phyloP scores from a whole-genome alignment of 2,888 invertebrate genomes.

The Agrochola macilenta region DNA sequence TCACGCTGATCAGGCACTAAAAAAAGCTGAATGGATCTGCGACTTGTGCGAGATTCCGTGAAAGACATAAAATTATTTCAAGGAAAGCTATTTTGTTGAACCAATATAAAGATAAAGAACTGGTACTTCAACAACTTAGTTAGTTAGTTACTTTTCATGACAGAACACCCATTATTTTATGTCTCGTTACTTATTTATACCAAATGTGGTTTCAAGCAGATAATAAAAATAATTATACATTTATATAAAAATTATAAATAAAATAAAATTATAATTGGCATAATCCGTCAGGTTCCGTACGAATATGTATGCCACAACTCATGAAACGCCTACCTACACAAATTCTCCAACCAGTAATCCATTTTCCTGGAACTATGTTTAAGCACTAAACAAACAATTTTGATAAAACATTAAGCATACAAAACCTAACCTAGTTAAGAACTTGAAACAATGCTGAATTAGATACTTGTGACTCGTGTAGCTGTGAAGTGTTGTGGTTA shows the following conservation, averaged over 20 bases:
- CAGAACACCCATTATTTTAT: background rate
- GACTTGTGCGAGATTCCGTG: constrained; percentile 5
- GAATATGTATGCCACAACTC: constrained; percentile 33
- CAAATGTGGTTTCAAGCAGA: constrained; percentile 19
- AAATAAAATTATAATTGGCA: constrained; percentile 31
- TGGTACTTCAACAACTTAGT: background rate
- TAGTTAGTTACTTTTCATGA: background rate
- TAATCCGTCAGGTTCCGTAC: constrained; percentile 39
- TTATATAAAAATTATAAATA: too few relatives aligned
- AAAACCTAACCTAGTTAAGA: constrained; percentile 51
- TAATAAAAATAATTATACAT: background rate
- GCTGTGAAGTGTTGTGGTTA: constrained; percentile 52
- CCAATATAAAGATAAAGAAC: background rate
- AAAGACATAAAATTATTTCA: constrained; percentile 1
- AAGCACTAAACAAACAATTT: constrained; percentile 39
- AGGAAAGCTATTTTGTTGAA: constrained; percentile 15
- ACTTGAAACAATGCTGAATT: constrained; percentile 52
- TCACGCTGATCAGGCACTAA: constrained; percentile 12
- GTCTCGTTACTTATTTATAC: constrained; percentile 11
- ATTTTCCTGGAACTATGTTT: constrained; percentile 40
- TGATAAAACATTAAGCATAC: constrained; percentile 45
- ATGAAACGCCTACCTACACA: constrained; percentile 45
- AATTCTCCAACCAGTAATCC: constrained; percentile 36
- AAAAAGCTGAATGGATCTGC: constrained; percentile 21
- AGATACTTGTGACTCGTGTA: constrained; percentile 56